phyloP scores from a whole-genome alignment of 2,797 vertebrate genomes.

The Acestrorhynchus altus region DNA sequence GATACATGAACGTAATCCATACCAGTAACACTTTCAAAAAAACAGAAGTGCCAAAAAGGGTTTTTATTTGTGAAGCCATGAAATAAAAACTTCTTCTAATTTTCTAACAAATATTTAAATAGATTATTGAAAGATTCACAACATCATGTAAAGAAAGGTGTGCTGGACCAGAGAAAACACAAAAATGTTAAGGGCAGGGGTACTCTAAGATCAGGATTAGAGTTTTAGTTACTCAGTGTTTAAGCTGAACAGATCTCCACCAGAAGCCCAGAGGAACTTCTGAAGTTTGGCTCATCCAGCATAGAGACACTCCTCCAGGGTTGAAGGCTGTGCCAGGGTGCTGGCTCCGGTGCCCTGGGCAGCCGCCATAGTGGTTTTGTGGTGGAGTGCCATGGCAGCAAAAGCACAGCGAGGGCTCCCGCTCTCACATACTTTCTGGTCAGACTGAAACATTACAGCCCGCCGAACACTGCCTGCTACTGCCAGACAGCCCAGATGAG shows the following conservation, averaged over 20 bases:
- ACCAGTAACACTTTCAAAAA: no score
- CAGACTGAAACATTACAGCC: conserved; percentile 61
- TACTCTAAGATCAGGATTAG: neutral
- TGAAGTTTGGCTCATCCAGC: conserved; percentile 16
- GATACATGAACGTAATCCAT: no score
- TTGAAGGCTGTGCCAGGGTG: conserved; percentile 47
- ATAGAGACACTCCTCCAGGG: conserved; percentile 36
- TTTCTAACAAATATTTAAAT: no score
- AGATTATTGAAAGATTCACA: no score
- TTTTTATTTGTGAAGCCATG: no score
- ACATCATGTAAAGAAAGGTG: neutral
- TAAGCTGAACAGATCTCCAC: conserved; percentile 18
- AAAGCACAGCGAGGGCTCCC: conserved; percentile 53
- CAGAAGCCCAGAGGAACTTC: conserved; percentile 40
- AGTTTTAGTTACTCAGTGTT: conserved; percentile 4
- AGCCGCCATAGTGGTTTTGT: conserved; percentile 55
- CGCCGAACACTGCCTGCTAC: conserved; percentile 40
- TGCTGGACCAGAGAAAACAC: neutral
- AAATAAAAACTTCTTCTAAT: no score
- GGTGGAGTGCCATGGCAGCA: conserved; percentile 60
- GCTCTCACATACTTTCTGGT: conserved; percentile 59
- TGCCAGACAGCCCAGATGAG: conserved; percentile 55
- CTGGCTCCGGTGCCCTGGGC: conserved; percentile 54
- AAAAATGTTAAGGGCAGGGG: neutral
- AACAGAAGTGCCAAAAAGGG: no score